Base-by-base conservation (phyloP, 2,797 vertebrate genomes). In the Cuniculus paca region DNA sequence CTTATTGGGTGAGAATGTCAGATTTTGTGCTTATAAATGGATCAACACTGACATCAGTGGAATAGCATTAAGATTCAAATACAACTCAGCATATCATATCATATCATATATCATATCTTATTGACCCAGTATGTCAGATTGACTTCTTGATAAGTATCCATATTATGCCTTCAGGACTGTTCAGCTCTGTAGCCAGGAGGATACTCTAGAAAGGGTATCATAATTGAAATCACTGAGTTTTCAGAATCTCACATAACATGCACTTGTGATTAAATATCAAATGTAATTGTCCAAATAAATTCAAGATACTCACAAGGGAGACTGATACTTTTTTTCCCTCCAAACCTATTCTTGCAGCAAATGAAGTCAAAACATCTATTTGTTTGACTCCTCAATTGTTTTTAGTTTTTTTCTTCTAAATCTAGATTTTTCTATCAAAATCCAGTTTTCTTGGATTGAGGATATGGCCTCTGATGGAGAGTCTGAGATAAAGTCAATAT, bases 311-410 rank as follows among this genome's bases (percentile, higher is more conserved):
- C 58, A 77, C 52, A 81, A 74, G 14, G n/a, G 31, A 77, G 26
- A 2, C 45, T 90, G 34, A 65, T 52, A 65, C 31, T 79, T 31
- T 81, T 84, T 82, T 68, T 52, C 48, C 17, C 45, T 56, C 16
- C 12, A 83, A 86, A 86, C 26, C 31, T 77, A 79, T 82, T 95
- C 87, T 5, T 58, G 48, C 9, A 96, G 6, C 48, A 93, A 39
- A 9, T 63, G 48, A 45, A 74, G 36, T 96, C 42, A 95, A 96
- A 96, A 90, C 13, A 92, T 72, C 50, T 74, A 34, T n/a, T 94
- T 90, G 14, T 22, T 90, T 92, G 78, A 6, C 5, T 6, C 36
- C 26, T 12, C 93, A 87, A 61, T 87, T 89, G 22, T 34, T 89
- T 89, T 95, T 54, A 86, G 34, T 80, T 91, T 92, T 17, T 82